Percentiles rank a stretch among this genome's conserved stretches.
Conservation (phyloP, 2,888 invertebrate species). For the Fragum whitleyi region DNA sequence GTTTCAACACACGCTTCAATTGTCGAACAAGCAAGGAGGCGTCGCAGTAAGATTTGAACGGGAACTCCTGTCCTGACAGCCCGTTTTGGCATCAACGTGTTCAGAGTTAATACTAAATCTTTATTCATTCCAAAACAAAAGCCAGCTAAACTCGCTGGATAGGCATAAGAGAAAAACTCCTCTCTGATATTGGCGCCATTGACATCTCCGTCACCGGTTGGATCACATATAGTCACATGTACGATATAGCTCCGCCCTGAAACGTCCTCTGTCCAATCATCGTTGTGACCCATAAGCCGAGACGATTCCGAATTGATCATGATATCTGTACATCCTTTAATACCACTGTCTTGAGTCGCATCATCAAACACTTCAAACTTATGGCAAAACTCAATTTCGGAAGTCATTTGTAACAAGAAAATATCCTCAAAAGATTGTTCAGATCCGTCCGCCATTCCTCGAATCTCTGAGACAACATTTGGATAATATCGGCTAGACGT, state of each 20-base stretch:
- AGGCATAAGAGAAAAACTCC: constrained; percentile 52
- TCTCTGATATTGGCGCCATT: constrained; percentile 25
- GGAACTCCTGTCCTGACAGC: constrained; percentile 33
- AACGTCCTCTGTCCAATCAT: constrained; percentile 67
- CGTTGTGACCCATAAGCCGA: constrained; percentile 60
- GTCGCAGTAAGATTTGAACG: constrained; percentile 60
- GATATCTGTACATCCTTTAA: constrained; percentile 68
- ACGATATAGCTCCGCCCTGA: constrained; percentile 62
- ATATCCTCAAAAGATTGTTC: constrained; percentile 66
- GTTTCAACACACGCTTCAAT: constrained; percentile 58
- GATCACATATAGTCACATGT: constrained; percentile 52
- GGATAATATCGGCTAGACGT: constrained; percentile 60
- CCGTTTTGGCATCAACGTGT: constrained; percentile 62
- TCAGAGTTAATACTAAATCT: constrained; percentile 64
- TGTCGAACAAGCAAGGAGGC: constrained; percentile 58
- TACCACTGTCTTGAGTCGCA: not conserved
- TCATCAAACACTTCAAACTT: not conserved
- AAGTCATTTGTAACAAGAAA: constrained; percentile 62
- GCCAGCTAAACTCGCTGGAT: constrained; percentile 69
- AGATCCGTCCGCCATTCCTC: constrained; percentile 71
- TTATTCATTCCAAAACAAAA: constrained; percentile 53
- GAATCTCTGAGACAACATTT: constrained; percentile 66
- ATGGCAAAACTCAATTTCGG: constrained; percentile 58
- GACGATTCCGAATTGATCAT: constrained; percentile 57
- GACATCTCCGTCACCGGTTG: not conserved